Evolutionary conservation across 2,113 vertebrate genomes (phyloP), one percentile per base, ranked within the genome.

Genomic region (Eupsittula cactorum): DNA sequence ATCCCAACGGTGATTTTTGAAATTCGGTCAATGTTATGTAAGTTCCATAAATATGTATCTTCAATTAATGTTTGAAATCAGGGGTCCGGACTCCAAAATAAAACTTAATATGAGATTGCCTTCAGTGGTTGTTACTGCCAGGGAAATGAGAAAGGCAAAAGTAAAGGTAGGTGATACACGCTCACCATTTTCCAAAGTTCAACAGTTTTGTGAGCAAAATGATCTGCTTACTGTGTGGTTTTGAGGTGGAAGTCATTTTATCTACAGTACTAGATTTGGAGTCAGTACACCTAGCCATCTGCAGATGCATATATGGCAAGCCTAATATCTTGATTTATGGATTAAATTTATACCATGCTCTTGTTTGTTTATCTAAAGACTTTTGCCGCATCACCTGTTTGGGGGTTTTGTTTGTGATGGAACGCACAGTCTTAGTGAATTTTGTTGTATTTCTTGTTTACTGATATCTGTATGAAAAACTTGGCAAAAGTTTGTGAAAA

Each of bases 181-280:
- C 35, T 78, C 95, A 41, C 8, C 70, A 4, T 92, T 94, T 92
- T 71, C 39, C 50, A 31, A 60, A 86, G 50, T n/a, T 88, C 64
- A 60, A 4, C 16, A 64, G 29, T 88, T 91, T 39, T 75, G 23
- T 74, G 57, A 55, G 55, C 35, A 80, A 71, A 96, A 71, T 21
- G 1, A 71, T 92, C 73, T 81, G 46, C 41, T 83, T 90, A 75
- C 16, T 15, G 47, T 50, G 49, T 77, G 31, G 55, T 94, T 94
- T 89, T 75, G 80, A 90, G 53, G 39, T 88, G 74, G 46, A 89
- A 82, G 62, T 82, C 73, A 47, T 86, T 94, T 88, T 92, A 47
- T 86, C 44, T 75, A 29, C 15, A 60, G 17, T 67, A 55, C 73
- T 90, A 81, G 63, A 74, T 91, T 50, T 92, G 85, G 64, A 83